Evolutionary conservation across 2,888 invertebrate genomes (phyloP).

Genomic region (Meganola albula): DNA sequence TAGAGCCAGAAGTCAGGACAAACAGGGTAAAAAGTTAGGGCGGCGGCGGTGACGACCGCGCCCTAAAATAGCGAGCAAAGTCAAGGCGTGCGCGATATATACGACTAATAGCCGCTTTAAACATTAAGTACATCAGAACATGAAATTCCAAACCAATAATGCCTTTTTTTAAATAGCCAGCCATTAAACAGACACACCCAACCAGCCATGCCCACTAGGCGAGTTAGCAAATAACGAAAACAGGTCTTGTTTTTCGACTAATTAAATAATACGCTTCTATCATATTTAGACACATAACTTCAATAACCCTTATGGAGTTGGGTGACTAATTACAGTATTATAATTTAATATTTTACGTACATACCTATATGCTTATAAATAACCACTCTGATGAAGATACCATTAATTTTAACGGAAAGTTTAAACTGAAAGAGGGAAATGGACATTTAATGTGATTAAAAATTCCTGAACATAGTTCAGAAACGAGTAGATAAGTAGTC

Average conservation of each 20-base stretch:
- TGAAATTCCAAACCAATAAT: conserved; percentile 22
- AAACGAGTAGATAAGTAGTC: too few relatives aligned
- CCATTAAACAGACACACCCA: conserved; percentile 36
- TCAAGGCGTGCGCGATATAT: conserved; percentile 72
- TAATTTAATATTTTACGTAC: too few relatives aligned
- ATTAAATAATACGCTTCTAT: conserved; percentile 31
- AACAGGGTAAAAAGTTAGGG: conserved; percentile 74
- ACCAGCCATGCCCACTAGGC: conserved; percentile 31
- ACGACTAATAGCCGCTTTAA: conserved; percentile 38
- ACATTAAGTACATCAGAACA: conserved; percentile 30
- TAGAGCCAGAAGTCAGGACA: conserved; percentile 68
- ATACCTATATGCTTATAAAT: too few relatives aligned
- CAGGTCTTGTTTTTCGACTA: conserved; percentile 23
- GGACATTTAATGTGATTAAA: too few relatives aligned
- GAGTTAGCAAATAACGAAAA: conserved; percentile 26
- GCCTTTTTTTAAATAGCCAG: conserved; percentile 25
- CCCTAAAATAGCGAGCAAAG: conserved; percentile 74
- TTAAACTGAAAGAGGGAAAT: too few relatives aligned
- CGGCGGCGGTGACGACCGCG: conserved; percentile 63
- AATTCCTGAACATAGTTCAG: too few relatives aligned
- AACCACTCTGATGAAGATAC: too few relatives aligned
- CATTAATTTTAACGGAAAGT: too few relatives aligned
- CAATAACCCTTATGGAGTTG: conserved; percentile 23
- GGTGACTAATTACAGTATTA: conserved; percentile 19
- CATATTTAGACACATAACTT: conserved; percentile 23